These are phyloP conservation scores for Microtus oregoni DNA, from an alignment of 2,113 vertebrate species.

Conservation along the genomic window DNA sequence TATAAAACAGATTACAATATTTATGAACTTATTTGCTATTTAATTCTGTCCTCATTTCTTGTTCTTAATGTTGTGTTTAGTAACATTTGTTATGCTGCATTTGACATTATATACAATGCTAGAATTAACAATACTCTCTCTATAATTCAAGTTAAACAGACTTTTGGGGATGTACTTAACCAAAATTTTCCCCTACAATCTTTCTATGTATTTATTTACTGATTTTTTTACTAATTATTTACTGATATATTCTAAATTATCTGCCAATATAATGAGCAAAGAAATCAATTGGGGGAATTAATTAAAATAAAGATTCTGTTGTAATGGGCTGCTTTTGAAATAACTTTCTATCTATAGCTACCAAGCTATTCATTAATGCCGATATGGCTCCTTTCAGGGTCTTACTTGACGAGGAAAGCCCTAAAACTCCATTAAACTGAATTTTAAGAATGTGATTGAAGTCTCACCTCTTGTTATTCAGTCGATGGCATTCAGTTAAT, in stretches of 20 bases:
- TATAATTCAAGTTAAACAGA: neutral
- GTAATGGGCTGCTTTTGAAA: neutral
- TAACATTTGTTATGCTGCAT: neutral
- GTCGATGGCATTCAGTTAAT: neutral
- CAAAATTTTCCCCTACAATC: neutral
- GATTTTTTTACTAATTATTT: neutral
- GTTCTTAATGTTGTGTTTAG: neutral
- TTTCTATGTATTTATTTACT: neutral
- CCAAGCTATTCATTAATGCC: neutral
- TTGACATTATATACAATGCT: neutral
- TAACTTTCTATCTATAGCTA: neutral
- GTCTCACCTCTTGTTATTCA: neutral
- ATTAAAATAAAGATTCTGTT: slow-evolving; percentile 2
- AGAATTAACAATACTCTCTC: neutral
- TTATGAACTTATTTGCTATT: neutral
- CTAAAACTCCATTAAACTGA: neutral
- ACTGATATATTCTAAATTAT: neutral
- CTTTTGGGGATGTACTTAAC: neutral
- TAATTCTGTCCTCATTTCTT: neutral
- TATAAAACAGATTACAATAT: neutral
- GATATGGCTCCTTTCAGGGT: neutral
- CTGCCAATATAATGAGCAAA: neutral
- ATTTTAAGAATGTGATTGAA: neutral
- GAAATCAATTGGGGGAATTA: neutral
- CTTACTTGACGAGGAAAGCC: neutral